Evolutionary conservation across 2,888 invertebrate species (phyloP), one percentile per base, ranked within the genome.

Genomic region (Tupiocoris notatus): DNA sequence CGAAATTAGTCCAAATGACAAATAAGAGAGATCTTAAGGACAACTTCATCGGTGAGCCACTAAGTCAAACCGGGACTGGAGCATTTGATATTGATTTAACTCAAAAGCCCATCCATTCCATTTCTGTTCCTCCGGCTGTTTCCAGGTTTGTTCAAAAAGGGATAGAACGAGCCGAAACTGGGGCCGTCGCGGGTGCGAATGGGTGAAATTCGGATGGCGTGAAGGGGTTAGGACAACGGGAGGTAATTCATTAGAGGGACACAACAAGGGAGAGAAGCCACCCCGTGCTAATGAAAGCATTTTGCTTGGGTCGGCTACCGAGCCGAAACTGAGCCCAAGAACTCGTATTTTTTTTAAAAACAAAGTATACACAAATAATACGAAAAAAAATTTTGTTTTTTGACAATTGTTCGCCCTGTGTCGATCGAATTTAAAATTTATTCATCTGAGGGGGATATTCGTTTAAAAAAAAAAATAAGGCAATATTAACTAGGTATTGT

Each of bases 191-290:
- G 23, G 58, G 22, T 17, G 67, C 6, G 67, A 22, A 20, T 3
- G 24, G 24, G 23, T 57, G 68, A 68, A 68, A 25, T 58, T 58
- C 58, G 68, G 59, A 7, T 1, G 73, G n/a, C 18, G 12, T 1
- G 63, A 39, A 39, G 39, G 21, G 62, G 21, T 21, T 18, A 22
- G 21, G 21, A 39, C 20, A n/a, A 61, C 71, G 63, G 75, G 58
- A 75, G 64, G 65, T 75, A 75, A 75, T 75, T 75, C 75, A 75
- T 75, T 75, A 75, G 75, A 73, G 73, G 59, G 64, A 75, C 73
- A 73, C 75, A 75, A 75, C 75, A 75, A 65, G 65, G 75, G 65
- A 75, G 65, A 75, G 22, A 59, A 59, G 39, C 39, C 39, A 39
- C 58, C 70, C 59, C 58, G 24, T 58, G 70, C 70, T 70, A 70